Percentiles rank a stretch among this genome's conserved stretches.
Evolutionary conservation across 2,113 vertebrate species (phyloP).

Genomic region (Daphoenositta chrysoptera): DNA sequence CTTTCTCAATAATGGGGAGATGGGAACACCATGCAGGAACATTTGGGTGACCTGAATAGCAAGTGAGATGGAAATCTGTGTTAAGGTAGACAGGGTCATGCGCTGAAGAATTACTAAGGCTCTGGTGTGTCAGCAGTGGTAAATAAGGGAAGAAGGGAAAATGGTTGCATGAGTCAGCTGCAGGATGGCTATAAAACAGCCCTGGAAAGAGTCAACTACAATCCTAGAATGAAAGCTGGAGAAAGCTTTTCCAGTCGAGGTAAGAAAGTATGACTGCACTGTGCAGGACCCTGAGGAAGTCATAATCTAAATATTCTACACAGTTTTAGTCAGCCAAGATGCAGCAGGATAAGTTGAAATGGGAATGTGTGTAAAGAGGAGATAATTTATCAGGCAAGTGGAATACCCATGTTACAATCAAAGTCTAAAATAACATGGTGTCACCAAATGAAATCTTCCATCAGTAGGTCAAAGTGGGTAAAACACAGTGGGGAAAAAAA

Average conservation of each 20-base stretch:
- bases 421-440: not conserved
- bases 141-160: not conserved
- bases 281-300: not conserved
- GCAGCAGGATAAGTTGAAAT: not conserved
- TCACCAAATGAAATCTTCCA: not conserved
- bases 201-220: not conserved
- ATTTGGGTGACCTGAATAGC: not conserved
- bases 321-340: not conserved
- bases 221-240: not conserved
- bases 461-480: not conserved
- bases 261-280: not conserved
- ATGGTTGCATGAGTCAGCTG: not conserved
- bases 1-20: not conserved
- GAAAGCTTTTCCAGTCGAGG: not conserved
- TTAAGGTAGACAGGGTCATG: not conserved
- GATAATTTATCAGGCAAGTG: not conserved
- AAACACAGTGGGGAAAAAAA: not conserved
- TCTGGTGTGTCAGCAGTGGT: not conserved
- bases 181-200: not conserved
- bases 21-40: not conserved
- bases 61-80: not conserved
- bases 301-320: not conserved
- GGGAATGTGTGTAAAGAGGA: not conserved
- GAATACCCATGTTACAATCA: not conserved
- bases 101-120: not conserved